A percentile compares a stretch with the other conserved stretches of the same genome.
Conservation (phyloP, 2,113 vertebrate species). For the Telmatochromis sp. region DNA sequence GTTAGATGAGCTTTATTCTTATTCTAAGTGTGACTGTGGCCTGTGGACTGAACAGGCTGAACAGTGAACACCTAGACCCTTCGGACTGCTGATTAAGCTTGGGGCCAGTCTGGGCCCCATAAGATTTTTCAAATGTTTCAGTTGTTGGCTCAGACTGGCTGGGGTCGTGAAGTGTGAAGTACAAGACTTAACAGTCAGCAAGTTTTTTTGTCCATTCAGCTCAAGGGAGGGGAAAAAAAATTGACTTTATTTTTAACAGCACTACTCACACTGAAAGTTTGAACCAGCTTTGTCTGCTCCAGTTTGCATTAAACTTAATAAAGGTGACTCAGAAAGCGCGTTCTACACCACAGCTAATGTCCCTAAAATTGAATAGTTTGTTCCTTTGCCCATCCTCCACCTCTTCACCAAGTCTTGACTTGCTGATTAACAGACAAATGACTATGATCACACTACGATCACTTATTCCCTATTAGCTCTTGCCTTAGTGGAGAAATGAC, state of each 20-base stretch:
- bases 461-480: background rate
- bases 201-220: background rate
- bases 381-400: background rate
- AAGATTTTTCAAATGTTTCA: constrained; percentile 5
- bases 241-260: background rate
- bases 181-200: background rate
- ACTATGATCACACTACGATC: background rate
- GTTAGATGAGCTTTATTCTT: constrained; percentile 5
- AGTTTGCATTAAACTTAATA: background rate
- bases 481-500: background rate
- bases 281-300: background rate
- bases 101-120: background rate
- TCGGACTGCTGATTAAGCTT: background rate
- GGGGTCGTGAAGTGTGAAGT: background rate
- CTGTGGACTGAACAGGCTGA: background rate
- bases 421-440: background rate
- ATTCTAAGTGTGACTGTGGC: background rate
- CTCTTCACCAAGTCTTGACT: background rate
- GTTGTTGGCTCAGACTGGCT: background rate
- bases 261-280: background rate
- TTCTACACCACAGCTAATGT: background rate
- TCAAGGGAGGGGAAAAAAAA: background rate
- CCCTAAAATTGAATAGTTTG: background rate
- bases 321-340: fast-evolving
- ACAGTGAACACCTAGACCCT: background rate